phyloP scores from a whole-genome alignment of 2,888 invertebrate species.

The Anagyrus pseudococci region DNA sequence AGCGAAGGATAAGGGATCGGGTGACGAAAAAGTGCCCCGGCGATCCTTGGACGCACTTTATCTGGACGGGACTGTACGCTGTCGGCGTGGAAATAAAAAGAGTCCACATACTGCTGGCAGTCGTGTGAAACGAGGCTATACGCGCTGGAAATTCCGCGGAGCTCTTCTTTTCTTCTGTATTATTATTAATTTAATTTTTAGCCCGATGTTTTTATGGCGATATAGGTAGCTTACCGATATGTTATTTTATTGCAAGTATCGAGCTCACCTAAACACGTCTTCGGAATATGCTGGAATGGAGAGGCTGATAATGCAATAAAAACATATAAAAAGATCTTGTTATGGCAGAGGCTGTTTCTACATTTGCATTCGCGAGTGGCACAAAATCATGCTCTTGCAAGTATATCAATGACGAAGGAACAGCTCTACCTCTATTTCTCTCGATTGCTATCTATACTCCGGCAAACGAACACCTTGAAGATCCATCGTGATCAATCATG shows the following conservation, averaged over 20 bases:
- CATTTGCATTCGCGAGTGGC: no score
- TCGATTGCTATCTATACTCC: no score
- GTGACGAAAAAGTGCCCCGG: constrained; percentile 27
- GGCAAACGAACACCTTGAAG: no score
- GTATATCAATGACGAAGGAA: no score
- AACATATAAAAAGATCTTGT: no score
- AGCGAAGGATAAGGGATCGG: constrained; percentile 16
- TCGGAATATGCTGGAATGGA: no score
- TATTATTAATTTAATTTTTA: neutral
- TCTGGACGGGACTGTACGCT: constrained; percentile 3
- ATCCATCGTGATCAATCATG: neutral
- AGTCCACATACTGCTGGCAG: neutral
- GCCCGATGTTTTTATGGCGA: neutral
- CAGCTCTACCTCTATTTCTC: no score
- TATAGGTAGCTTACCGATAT: neutral
- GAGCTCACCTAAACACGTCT: no score
- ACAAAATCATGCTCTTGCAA: no score
- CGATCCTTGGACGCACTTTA: constrained; percentile 6
- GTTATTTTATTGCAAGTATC: no score
- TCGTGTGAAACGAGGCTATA: constrained; percentile 27
- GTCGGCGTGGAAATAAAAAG: neutral
- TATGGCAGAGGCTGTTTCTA: no score
- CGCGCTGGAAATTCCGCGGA: constrained; percentile 17
- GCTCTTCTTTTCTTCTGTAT: neutral
- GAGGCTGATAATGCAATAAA: no score